A percentile compares a stretch with the other conserved stretches of the same genome.
Conservation (phyloP, 2,113 vertebrate species). For the Tupaia tana region DNA sequence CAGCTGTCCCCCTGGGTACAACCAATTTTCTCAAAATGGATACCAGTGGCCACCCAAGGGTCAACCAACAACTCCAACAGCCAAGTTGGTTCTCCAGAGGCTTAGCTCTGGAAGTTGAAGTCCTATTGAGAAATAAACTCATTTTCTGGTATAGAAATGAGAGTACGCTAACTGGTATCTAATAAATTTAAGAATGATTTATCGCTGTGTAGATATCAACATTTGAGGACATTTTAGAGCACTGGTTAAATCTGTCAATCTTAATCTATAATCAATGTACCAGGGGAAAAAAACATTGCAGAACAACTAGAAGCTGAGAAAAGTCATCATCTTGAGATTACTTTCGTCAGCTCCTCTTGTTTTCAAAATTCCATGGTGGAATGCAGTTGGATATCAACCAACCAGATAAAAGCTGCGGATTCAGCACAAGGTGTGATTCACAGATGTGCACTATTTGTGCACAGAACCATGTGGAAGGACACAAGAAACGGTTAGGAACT, state of each 20-base stretch:
- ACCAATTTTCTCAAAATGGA: neutral
- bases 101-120: neutral
- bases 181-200: slow-evolving; percentile 32
- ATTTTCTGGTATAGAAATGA: slow-evolving; percentile 36
- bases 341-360: neutral
- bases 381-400: neutral
- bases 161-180: slow-evolving; percentile 4
- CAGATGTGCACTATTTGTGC: neutral
- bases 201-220: neutral
- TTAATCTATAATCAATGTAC: neutral
- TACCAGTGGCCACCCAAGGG: neutral
- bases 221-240: neutral
- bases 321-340: neutral
- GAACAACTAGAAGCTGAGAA: neutral
- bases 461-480: neutral
- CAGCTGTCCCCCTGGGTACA: neutral
- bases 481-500: neutral
- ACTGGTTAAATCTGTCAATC: neutral
- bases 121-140: slow-evolving; percentile 16
- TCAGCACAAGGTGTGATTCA: neutral
- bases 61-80: neutral
- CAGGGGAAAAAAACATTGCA: neutral
- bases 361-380: neutral
- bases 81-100: too few relatives aligned
- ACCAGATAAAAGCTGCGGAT: neutral